phyloP scores from a whole-genome alignment of 2,113 vertebrate genomes.

The Pontoporia blainvillei region DNA sequence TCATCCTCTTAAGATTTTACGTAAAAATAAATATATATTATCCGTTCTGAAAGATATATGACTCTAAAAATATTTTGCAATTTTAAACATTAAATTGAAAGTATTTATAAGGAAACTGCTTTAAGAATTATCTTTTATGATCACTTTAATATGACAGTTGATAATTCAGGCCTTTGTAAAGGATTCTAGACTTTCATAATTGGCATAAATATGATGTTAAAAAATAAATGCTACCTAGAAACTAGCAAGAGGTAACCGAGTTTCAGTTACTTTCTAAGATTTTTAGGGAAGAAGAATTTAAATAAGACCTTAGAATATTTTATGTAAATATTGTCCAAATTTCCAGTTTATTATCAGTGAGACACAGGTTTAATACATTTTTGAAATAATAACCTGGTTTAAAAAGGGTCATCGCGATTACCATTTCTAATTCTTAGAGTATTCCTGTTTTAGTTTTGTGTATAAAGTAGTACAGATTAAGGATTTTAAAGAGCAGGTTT shows the following conservation, averaged over 20 bases:
- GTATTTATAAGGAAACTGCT: not conserved
- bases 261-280: not conserved
- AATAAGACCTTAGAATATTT: not conserved
- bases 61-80: conserved; percentile 7
- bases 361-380: not conserved
- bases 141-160: not conserved
- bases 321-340: not conserved
- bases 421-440: not conserved
- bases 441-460: conserved; percentile 13
- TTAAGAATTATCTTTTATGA: not conserved
- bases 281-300: not conserved
- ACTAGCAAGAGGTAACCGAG: not conserved
- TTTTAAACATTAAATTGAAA: conserved; percentile 8
- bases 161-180: not conserved
- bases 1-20: not conserved
- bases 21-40: not conserved
- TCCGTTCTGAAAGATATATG: not conserved
- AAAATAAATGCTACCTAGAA: not conserved
- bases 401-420: not conserved
- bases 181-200: not conserved
- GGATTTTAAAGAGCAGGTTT: conserved; percentile 43
- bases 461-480: conserved; percentile 26
- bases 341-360: not conserved
- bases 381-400: not conserved
- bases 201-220: not conserved